Conservation (phyloP, 2,888 invertebrate species). For the Hyalella azteca region DNA sequence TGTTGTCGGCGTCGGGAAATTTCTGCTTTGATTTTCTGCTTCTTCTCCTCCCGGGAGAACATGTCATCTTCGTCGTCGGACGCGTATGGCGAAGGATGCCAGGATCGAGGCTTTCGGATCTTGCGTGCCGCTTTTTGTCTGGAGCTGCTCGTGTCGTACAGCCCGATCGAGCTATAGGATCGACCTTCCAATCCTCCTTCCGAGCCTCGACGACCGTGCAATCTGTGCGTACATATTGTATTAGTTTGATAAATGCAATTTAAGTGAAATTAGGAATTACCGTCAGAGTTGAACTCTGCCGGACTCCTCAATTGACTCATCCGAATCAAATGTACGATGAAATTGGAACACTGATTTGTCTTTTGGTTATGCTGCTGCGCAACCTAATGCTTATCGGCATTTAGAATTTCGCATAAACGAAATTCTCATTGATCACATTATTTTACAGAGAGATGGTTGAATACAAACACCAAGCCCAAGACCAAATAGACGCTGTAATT, state of each 20-base stretch:
- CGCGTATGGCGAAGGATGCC: conserved; percentile 67
- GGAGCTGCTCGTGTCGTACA: conserved; percentile 45
- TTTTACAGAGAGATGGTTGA: no score
- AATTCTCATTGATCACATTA: no score
- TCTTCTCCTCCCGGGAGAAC: conserved; percentile 67
- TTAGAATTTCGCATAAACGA: neutral
- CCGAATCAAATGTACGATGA: no score
- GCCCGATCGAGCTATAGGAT: conserved; percentile 21
- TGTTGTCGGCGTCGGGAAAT: conserved; percentile 70
- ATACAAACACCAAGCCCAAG: neutral
- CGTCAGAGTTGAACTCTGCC: no score
- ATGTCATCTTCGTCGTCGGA: conserved; percentile 65
- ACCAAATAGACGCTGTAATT: neutral
- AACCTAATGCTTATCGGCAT: neutral
- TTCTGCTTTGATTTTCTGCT: conserved; percentile 69
- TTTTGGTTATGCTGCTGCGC: no score
- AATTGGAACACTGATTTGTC: no score
- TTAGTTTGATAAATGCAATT: no score
- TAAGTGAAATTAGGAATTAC: no score
- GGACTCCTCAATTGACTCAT: no score
- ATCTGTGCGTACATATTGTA: neutral
- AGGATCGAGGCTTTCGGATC: conserved; percentile 63
- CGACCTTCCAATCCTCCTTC: conserved; percentile 47
- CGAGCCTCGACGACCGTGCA: conserved; percentile 45
- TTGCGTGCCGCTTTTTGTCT: conserved; percentile 51